Conservation (phyloP, 1,140 invertebrate species). For the Eurosta solidaginis region DNA sequence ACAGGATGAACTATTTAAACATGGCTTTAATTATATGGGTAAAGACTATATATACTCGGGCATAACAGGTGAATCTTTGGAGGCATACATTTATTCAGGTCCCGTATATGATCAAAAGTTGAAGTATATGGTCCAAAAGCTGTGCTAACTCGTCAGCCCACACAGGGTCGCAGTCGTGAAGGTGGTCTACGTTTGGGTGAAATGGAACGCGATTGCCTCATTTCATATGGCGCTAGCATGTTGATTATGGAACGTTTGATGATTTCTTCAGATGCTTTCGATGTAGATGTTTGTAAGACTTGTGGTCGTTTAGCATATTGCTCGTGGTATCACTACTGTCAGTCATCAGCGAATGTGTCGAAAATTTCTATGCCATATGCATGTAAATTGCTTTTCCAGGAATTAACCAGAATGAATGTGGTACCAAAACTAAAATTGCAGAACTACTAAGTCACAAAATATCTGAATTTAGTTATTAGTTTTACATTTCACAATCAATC, state of each 20-base stretch:
- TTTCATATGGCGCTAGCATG: slow-evolving; percentile 98
- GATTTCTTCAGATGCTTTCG: slow-evolving; percentile 96
- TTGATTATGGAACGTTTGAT: slow-evolving; percentile 94
- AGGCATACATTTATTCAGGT: slow-evolving; percentile 96
- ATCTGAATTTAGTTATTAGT: too few species aligned
- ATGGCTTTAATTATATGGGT: slow-evolving; percentile 97
- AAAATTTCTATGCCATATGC: slow-evolving; percentile 97
- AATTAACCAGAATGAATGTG: slow-evolving; percentile 97
- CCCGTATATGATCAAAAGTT: slow-evolving; percentile 97
- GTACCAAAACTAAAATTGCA: too few species aligned
- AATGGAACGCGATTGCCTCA: slow-evolving; percentile 99
- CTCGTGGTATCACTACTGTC: slow-evolving; percentile 94
- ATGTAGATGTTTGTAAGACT: slow-evolving; percentile 92
- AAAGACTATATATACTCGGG: slow-evolving; percentile 98
- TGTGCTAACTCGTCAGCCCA: slow-evolving; percentile 92
- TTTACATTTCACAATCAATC: too few species aligned
- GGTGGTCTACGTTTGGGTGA: slow-evolving; percentile 96
- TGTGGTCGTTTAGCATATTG: slow-evolving; percentile 95
- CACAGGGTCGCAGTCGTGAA: slow-evolving; percentile 93
- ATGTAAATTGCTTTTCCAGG: slow-evolving; percentile 96
- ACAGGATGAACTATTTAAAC: slow-evolving; percentile 77
- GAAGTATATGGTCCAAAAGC: slow-evolving; percentile 99
- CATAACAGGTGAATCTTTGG: slow-evolving; percentile 88
- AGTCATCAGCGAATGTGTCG: slow-evolving; percentile 85
- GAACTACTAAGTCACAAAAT: too few species aligned